Conservation (phyloP, 2,888 invertebrate genomes). For the Eupithecia abbreviata region DNA sequence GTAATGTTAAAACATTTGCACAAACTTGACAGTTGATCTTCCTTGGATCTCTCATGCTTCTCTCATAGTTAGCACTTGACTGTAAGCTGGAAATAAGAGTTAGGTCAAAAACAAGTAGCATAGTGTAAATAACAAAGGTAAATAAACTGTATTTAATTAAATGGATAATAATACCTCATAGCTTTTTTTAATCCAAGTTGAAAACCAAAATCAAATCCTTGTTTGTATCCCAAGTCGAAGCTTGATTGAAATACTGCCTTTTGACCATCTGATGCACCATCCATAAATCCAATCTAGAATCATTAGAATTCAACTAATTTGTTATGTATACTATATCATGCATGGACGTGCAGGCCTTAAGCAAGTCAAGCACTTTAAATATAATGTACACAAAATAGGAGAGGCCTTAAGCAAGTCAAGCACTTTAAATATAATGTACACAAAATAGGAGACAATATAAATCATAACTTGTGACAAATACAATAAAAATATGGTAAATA, state of each 20-base stretch:
- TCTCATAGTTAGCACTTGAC: conserved; percentile 15
- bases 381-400: not conserved
- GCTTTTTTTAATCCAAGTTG: conserved; percentile 75
- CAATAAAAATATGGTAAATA: too few relatives aligned
- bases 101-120: not conserved
- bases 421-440: not conserved
- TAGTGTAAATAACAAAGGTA: not conserved
- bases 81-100: conserved; percentile 46
- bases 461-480: too few relatives aligned
- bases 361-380: too few relatives aligned
- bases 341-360: too few relatives aligned
- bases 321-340: too few relatives aligned
- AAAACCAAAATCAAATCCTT: conserved; percentile 86
- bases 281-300: conserved; percentile 84
- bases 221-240: conserved; percentile 87
- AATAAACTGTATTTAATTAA: not conserved
- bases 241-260: conserved; percentile 86
- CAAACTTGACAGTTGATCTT: conserved; percentile 74
- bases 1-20: conserved; percentile 49
- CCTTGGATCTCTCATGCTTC: conserved; percentile 49
- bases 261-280: conserved; percentile 87
- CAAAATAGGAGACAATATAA: not conserved
- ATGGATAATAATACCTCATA: conserved; percentile 29
- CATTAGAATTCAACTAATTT: not conserved
- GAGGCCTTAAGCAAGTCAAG: not conserved